phyloP scores from a whole-genome alignment of 2,113 vertebrate genomes.

The Chunga burmeisteri region DNA sequence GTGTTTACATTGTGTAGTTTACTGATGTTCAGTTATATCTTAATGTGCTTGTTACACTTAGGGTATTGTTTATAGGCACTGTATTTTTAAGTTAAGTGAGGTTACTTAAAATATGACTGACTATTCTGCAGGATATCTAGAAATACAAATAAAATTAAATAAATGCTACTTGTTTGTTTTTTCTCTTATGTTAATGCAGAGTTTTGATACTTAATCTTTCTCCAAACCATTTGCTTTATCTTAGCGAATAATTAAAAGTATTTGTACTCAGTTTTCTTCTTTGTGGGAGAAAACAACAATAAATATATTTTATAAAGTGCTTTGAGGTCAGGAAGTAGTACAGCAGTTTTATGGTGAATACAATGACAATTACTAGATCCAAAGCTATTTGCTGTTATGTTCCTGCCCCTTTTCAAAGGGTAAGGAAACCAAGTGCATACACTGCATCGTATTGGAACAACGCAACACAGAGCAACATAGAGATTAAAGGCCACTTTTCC shows the following conservation, averaged over 20 bases:
- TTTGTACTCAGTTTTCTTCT: neutral
- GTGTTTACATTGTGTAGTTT: neutral
- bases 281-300: neutral
- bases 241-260: conserved; percentile 12
- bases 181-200: neutral
- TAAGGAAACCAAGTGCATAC: neutral
- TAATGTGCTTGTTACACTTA: neutral
- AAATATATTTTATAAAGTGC: neutral
- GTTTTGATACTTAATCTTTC: neutral
- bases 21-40: neutral
- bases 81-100: neutral
- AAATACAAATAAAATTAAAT: neutral
- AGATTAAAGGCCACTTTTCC: neutral
- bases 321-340: neutral
- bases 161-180: neutral
- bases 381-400: neutral
- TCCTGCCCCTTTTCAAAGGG: neutral
- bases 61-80: neutral
- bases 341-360: neutral
- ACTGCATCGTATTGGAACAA: neutral
- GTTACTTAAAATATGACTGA: neutral
- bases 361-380: neutral
- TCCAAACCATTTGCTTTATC: neutral
- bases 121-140: neutral
- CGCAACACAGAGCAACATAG: neutral